Base-by-base conservation (phyloP, 64 coral and sea anemone species). In the Porites lutea region DNA sequence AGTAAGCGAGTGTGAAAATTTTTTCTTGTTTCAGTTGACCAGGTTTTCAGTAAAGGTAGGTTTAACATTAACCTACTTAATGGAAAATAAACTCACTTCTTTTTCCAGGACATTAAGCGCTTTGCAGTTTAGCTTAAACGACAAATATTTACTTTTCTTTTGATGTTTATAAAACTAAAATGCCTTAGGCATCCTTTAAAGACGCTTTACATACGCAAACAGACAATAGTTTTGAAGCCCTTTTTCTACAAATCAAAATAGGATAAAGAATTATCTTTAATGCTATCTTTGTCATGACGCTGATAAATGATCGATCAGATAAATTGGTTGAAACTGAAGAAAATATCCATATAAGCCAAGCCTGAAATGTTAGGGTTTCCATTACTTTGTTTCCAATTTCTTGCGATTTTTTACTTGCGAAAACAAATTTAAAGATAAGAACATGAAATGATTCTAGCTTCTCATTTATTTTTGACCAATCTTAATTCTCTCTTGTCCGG, bases 131-230 rank as follows among this genome's bases (percentile, higher is more conserved):
- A 5, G 15, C 13, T 59, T 65, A 46, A 43, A 82, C 49, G 23
- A 64, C 27, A 61, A 82, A 82, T 65, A 82, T 64, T 45, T 27
- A 44, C 19, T 43, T 27, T 60, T 45, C 53, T 60, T 79, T 79
- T 54, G 20, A 54, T 51, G 55, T 55, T 49, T 75, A 55, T 19
- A 61, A 18, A 63, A 15, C 58, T 82, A 65, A 82, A 82, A 65
- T 62, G 3, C 23, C 47, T 48, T 6, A 21, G 16, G 52, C 51
- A 23, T 11, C 6, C 8, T 8, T 55, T 55, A 10, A 11, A 6
- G 51, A 6, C 49, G 51, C 51, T 75, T 75, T 51, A 79, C 54
- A 52, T 79, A 79, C 57, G 72, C 27, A 37, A 37, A 37, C 27
- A 48, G 48, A 55, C 53, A 55, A 55, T 55, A 7, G 10, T 55